phyloP scores from a whole-genome alignment of 1,140 invertebrate genomes.

The Drosophila grimshawi region DNA sequence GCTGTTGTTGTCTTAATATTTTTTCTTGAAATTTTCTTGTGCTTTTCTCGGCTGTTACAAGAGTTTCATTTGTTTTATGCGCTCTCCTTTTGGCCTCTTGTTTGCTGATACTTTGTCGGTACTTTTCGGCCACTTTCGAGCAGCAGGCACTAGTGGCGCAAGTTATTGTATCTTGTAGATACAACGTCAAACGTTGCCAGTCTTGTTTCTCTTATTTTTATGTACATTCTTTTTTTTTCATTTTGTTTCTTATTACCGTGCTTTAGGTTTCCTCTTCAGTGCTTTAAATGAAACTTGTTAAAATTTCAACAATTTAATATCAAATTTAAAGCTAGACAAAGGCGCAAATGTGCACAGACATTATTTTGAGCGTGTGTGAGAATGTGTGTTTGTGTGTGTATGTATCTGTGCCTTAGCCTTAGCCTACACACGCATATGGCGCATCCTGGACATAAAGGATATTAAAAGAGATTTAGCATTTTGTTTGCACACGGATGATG shows the following conservation, averaged over 20 bases:
- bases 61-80: conserved; percentile 83
- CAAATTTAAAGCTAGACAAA: conserved; percentile 52
- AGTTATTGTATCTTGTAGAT: conserved; percentile 83
- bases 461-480: conserved; percentile 84
- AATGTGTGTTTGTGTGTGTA: conserved; percentile 24
- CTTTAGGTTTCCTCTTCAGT: conserved; percentile 4
- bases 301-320: conserved; percentile 55
- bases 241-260: conserved; percentile 21
- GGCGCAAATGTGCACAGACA: conserved; percentile 20
- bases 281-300: conserved; percentile 32
- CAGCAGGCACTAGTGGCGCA: conserved; percentile 70
- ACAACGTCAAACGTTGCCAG: conserved; percentile 64
- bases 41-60: conserved; percentile 75
- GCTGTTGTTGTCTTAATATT: conserved; percentile 79
- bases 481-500: conserved; percentile 84
- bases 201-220: conserved; percentile 25
- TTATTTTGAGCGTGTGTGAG: background rate
- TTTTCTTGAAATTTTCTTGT: conserved; percentile 81
- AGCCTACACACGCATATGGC: conserved; percentile 72
- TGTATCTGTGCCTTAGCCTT: conserved; percentile 67
- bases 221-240: conserved; percentile 4
- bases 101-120: conserved; percentile 82
- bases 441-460: conserved; percentile 82
- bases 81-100: conserved; percentile 71
- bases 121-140: conserved; percentile 80